Evolutionary conservation across 2,888 invertebrate genomes (phyloP).

Genomic region (Erpobdella octoculata): DNA sequence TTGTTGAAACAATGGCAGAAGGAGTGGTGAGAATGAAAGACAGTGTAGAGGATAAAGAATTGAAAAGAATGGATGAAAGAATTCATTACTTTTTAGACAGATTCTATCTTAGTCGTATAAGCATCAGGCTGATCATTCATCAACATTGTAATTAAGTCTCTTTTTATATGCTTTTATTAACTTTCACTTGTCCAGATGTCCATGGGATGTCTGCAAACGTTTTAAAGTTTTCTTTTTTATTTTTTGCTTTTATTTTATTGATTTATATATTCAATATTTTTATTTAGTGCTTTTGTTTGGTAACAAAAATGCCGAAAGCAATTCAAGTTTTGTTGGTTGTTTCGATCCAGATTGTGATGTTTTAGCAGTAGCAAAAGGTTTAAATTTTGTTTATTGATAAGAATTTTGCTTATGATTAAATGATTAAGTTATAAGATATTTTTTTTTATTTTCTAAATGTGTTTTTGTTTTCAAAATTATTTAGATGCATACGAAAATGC

Average conservation of each 20-base stretch:
- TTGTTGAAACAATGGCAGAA: conserved; percentile 96
- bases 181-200: too few relatives aligned
- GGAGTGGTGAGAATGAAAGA: conserved; percentile 92
- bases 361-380: conserved; percentile 68
- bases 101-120: conserved; percentile 96
- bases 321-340: conserved; percentile 73
- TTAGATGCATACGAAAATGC: conserved; percentile 95
- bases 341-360: conserved; percentile 93
- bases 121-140: conserved; percentile 96
- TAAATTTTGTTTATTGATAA: too few relatives aligned
- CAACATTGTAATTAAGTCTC: conserved; percentile 98
- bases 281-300: conserved; percentile 54
- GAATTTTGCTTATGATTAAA: too few relatives aligned
- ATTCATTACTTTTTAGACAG: conserved; percentile 94
- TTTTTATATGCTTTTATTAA: too few relatives aligned
- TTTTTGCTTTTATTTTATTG: too few relatives aligned
- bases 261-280: not conserved
- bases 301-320: conserved; percentile 42
- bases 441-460: not conserved
- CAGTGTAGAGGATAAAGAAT: conserved; percentile 53
- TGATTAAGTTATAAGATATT: not conserved
- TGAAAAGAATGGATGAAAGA: conserved; percentile 60
- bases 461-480: too few relatives aligned
- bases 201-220: conserved; percentile 54
- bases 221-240: not conserved